Base-by-base conservation (phyloP, 2,113 vertebrate genomes). In the Seriola rivoliana region DNA sequence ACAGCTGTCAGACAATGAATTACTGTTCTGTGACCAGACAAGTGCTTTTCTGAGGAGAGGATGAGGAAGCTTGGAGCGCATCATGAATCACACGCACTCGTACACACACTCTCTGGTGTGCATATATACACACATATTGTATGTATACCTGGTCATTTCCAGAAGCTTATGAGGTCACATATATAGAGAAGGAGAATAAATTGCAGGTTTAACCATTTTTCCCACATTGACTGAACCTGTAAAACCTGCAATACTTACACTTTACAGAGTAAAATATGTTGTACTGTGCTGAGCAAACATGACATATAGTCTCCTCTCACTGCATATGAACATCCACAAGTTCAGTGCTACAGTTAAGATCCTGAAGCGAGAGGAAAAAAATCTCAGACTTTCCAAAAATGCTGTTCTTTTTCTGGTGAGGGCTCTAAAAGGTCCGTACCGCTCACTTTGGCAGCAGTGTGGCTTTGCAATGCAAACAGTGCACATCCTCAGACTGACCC, bases 1-100 rank as follows among this genome's bases (percentile, higher is more conserved):
- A 94, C 94, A 95, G 94, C 93, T 94, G 94, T 94, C 93, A 91
- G 80, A 91, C 88, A 90, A 93, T 94, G 91, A 94, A 93, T 93
- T 93, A 93, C 86, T 90, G 89, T 92, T 84, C 75, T 89, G 90
- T 75, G 82, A 89, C 70, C 80, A 87, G 85, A 84, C 85, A 87
- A 89, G 88, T 91, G 82, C 71, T 80, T 91, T 90, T 81, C 84
- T 65, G 84, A 88, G 86, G 85, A 90, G 71, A 86, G 86, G 86
- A 89, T 88, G 75, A 91, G 88, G 90, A 93, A 88, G 85, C 78
- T 85, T 77, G 84, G 83, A 89, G 81, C 10, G 64, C 32, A 82
- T 89, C 76, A 42, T 72, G 65, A 88, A 77, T 68, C 71, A 85
- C 84, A 86, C 74, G 74, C 57, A 74, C 46, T 50, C 57, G 71